Conservation (phyloP, 2,113 vertebrate species). For the Gadus chalcogrammus region DNA sequence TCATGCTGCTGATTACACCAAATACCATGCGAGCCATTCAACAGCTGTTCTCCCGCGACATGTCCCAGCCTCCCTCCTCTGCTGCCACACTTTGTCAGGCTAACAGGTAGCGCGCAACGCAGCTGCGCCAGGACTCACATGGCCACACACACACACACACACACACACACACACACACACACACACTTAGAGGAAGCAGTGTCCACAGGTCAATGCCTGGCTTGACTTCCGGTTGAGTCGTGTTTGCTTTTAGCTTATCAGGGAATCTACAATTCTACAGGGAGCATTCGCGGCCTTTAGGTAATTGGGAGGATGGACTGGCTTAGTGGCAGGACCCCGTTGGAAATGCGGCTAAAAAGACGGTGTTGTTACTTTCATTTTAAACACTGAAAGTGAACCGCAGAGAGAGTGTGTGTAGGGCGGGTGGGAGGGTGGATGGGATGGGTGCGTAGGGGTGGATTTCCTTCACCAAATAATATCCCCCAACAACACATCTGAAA, state of each 20-base stretch:
- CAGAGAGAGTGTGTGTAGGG: neutral
- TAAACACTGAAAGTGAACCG: neutral
- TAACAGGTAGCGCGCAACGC: neutral
- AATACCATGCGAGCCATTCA: constrained; percentile 60
- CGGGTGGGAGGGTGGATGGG: constrained; percentile 27
- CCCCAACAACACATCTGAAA: too few relatives aligned
- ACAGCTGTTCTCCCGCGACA: constrained; percentile 68
- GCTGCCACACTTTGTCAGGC: neutral
- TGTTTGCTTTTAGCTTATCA: constrained; percentile 19
- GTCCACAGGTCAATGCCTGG: constrained; percentile 48
- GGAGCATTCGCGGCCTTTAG: constrained; percentile 21
- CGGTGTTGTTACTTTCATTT: too few relatives aligned
- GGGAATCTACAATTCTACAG: constrained; percentile 14
- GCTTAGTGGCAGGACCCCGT: neutral
- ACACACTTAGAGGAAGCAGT: constrained; percentile 24
- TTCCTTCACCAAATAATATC: too few relatives aligned
- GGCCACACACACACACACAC: constrained; percentile 31
- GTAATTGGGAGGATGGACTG: constrained; percentile 3
- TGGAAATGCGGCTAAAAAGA: neutral
- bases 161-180: constrained; percentile 31
- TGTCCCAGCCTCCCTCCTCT: constrained; percentile 4
- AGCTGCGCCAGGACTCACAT: constrained; percentile 12
- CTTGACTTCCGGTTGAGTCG: constrained; percentile 41
- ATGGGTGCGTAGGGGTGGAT: constrained; percentile 39
- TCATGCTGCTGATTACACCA: constrained; percentile 56